phyloP scores from a whole-genome alignment of 37 sponge, comb jelly and placozoan species.

The Spongilla lacustris region DNA sequence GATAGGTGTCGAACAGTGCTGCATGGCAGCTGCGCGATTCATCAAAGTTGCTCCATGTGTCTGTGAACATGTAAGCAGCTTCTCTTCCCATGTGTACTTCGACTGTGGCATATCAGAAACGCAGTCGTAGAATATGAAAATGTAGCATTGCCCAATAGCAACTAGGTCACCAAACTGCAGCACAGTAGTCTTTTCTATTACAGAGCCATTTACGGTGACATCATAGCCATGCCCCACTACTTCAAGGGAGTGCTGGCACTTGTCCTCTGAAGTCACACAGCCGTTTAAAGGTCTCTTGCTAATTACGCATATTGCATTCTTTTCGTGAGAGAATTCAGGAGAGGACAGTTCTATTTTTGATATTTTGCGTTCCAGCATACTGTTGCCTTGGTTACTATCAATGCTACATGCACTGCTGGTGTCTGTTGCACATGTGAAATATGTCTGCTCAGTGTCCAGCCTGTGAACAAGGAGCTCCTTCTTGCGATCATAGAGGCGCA shows the following conservation, averaged over 20 bases:
- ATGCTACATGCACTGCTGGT: background rate
- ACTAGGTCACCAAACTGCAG: slow-evolving; percentile 61
- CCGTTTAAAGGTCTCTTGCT: background rate
- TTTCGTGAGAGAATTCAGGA: slow-evolving; percentile 8
- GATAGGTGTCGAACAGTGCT: background rate
- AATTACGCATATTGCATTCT: background rate
- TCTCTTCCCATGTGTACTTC: background rate
- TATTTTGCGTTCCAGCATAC: background rate
- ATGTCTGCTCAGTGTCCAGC: background rate
- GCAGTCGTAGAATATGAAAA: slow-evolving; percentile 69
- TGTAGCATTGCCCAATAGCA: slow-evolving; percentile 30
- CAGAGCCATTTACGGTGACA: slow-evolving; percentile 31
- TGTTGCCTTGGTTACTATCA: background rate
- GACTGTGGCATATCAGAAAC: background rate
- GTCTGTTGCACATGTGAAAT: background rate
- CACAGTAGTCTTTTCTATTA: background rate
- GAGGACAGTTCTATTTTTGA: background rate
- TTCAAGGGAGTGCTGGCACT: too few relatives aligned
- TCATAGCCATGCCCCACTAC: background rate
- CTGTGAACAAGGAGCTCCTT: slow-evolving; percentile 34
- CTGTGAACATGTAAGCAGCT: background rate
- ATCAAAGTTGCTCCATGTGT: background rate
- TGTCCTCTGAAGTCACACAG: background rate
- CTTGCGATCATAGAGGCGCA: slow-evolving; percentile 11
- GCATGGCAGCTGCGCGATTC: background rate